Evolutionary conservation across 2,113 vertebrate species (phyloP).

Genomic region (Elaphurus davidianus): DNA sequence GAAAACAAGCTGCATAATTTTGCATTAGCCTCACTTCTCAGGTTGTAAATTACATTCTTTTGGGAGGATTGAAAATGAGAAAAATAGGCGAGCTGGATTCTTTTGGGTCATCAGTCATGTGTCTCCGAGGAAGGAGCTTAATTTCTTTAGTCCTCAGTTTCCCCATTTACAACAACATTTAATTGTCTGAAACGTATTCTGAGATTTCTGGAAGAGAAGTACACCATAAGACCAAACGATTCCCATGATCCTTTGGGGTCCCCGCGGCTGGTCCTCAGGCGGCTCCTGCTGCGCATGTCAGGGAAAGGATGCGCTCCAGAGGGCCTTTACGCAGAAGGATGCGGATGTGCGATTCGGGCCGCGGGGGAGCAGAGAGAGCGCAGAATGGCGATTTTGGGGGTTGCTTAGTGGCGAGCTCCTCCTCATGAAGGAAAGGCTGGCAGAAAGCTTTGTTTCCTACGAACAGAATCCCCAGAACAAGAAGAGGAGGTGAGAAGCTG

Average conservation of each 20-base stretch:
- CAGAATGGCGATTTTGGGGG: background rate
- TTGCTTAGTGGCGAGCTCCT: background rate
- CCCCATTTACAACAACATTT: background rate
- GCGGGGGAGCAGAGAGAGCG: background rate
- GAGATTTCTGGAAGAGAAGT: background rate
- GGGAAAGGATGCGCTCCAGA: background rate
- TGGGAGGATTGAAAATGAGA: background rate
- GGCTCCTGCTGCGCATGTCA: background rate
- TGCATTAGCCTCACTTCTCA: background rate
- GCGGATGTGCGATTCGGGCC: accelerated
- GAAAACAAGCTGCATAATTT: background rate
- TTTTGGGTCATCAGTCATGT: background rate
- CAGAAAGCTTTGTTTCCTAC: background rate
- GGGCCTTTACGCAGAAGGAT: background rate
- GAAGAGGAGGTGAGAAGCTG: background rate
- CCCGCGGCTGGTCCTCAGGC: background rate
- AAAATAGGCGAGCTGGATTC: background rate
- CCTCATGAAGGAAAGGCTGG: background rate
- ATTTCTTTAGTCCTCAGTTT: background rate
- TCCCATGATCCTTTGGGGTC: background rate
- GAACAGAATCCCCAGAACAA: background rate
- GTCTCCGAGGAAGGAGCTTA: background rate
- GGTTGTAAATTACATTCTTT: background rate
- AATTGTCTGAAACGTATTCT: background rate
- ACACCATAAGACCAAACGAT: background rate